Conservation (phyloP, 2,113 vertebrate species). For the Gopherus evgoodei region DNA sequence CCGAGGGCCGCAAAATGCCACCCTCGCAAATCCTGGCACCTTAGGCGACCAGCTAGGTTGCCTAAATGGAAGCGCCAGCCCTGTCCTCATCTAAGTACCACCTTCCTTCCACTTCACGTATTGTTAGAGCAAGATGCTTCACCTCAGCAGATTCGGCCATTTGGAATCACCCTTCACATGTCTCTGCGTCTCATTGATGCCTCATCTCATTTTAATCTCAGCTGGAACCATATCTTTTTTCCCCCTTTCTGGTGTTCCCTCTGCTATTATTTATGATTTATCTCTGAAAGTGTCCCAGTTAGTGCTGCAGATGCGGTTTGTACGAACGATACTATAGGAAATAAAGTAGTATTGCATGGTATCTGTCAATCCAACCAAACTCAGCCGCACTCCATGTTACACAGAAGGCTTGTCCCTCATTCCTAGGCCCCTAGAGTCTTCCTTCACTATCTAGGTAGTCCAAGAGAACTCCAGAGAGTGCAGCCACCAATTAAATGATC, state of each 20-base stretch:
- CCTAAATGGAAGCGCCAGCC: too few relatives aligned
- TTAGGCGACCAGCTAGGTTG: too few relatives aligned
- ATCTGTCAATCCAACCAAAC: background rate
- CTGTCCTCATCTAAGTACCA: background rate
- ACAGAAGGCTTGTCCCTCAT: background rate
- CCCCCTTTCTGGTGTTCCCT: background rate
- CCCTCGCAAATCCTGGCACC: too few relatives aligned
- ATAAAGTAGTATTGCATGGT: background rate
- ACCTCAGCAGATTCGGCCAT: background rate
- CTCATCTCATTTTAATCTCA: conserved; percentile 41
- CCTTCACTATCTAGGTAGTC: background rate
- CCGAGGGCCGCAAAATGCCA: too few relatives aligned
- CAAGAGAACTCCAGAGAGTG: background rate
- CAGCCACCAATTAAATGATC: background rate
- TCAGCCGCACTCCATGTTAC: accelerated
- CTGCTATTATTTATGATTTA: conserved; percentile 55
- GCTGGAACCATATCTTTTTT: conserved; percentile 10
- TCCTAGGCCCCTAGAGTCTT: background rate
- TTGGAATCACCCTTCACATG: background rate
- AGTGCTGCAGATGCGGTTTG: background rate
- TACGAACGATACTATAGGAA: accelerated
- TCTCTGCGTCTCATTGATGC: background rate
- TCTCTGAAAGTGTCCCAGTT: background rate
- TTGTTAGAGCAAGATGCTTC: conserved; percentile 11
- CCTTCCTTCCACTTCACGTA: background rate